Conservation (phyloP, 1,140 invertebrate genomes). For the Pararge aegeria region DNA sequence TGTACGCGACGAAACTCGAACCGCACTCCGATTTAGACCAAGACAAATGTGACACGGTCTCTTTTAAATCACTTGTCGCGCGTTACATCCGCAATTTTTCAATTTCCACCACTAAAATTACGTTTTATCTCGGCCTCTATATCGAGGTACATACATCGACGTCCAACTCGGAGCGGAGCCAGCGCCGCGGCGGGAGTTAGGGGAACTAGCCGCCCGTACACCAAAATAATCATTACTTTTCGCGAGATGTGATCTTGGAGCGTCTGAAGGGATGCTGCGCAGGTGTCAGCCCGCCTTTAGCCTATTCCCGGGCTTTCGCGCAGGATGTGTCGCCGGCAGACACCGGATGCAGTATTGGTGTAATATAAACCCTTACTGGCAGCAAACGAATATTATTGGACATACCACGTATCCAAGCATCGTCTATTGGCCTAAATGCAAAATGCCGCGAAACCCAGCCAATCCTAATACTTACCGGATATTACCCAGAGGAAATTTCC, state of each 20-base stretch:
- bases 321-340: slow-evolving; percentile 62
- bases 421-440: slow-evolving; percentile 43
- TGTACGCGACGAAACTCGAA: slow-evolving; percentile 6
- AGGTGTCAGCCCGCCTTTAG: slow-evolving; percentile 54
- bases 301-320: slow-evolving; percentile 74
- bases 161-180: slow-evolving; percentile 49
- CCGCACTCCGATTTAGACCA: slow-evolving; percentile 16
- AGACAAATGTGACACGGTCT: slow-evolving; percentile 6
- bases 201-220: slow-evolving; percentile 68
- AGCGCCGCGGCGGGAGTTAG: slow-evolving; percentile 67
- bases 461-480: slow-evolving; percentile 55
- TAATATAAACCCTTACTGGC: slow-evolving; percentile 50
- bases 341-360: slow-evolving; percentile 64
- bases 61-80: slow-evolving; percentile 34
- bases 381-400: slow-evolving; percentile 50
- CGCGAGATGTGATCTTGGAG: slow-evolving; percentile 74
- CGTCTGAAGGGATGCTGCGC: slow-evolving; percentile 67
- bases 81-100: slow-evolving; percentile 57
- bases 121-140: slow-evolving; percentile 65
- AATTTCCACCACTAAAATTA: slow-evolving; percentile 66
- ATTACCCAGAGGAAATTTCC: slow-evolving; percentile 72
- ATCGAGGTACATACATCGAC: slow-evolving; percentile 59
- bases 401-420: slow-evolving; percentile 5
- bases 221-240: slow-evolving; percentile 79
- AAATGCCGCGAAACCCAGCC: slow-evolving; percentile 58